phyloP scores from a whole-genome alignment of 2,797 vertebrate species.

The Buceros bicornis region DNA sequence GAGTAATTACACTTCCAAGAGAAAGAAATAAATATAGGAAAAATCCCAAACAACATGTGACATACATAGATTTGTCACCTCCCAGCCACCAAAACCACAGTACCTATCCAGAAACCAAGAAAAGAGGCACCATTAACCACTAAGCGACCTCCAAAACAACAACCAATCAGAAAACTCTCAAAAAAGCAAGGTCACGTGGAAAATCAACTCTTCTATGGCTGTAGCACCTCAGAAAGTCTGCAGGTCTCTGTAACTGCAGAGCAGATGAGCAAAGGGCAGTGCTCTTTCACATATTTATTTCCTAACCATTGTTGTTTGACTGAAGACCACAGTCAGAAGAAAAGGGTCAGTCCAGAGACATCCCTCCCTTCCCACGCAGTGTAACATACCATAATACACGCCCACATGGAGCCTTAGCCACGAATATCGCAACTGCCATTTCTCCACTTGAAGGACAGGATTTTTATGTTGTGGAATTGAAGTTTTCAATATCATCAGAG shows the following conservation, averaged over 20 bases:
- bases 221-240: not conserved
- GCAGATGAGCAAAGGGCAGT: not conserved
- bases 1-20: not conserved
- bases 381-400: not conserved
- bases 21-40: not conserved
- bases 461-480: rapidly evolving
- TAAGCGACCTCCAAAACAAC: not conserved
- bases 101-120: not conserved
- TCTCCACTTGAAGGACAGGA: not conserved
- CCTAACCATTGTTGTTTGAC: not conserved
- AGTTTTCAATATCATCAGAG: not conserved
- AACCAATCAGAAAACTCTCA: rapidly evolving
- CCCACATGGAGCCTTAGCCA: not conserved
- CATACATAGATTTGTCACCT: not conserved
- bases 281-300: not conserved
- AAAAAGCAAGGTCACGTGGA: not conserved
- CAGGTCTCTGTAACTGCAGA: not conserved
- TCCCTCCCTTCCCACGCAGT: not conserved
- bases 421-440: not conserved
- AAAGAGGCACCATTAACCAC: not conserved
- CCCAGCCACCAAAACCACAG: not conserved
- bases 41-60: not conserved
- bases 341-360: not conserved
- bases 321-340: not conserved
- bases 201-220: not conserved